Evolutionary conservation across 1,140 invertebrate genomes (phyloP), one percentile per base, ranked within the genome.

Genomic region (Holcopasites calliopsidis): DNA sequence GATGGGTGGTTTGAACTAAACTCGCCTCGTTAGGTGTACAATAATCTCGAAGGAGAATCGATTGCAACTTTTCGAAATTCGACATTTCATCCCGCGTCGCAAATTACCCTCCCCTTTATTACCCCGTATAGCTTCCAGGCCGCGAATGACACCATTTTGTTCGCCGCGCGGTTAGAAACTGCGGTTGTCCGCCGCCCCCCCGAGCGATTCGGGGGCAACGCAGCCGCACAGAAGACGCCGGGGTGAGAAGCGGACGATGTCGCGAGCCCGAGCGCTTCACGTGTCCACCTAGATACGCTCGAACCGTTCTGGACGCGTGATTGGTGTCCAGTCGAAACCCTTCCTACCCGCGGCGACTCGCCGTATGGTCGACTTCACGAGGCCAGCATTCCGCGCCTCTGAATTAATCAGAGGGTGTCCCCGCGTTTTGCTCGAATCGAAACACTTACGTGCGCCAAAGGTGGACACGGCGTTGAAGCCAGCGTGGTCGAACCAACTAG

Each of bases 401-500:
- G 77, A 83, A 83, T 83, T 82, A 83, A 61, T 83, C 75, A 83
- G 52, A 78, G 64, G 64, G 69, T 75, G 69, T 65, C 57, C 73
- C 52, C 33, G 64, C 38, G 44, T 61, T 42, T 79, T 54, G 66
- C 74, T 38, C 80, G 79, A 82, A 81, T 82, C 69, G 79, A 78
- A 82, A 50, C 69, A 26, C 35, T 42, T 58, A n/a, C 11, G 35
- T 23, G 35, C 11, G 28, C n/a, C n/a, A n/a, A n/a, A n/a, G n/a
- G n/a, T n/a, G n/a, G n/a, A n/a, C n/a, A n/a, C n/a, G n/a, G n/a
- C n/a, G n/a, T n/a, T n/a, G n/a, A n/a, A n/a, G n/a, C n/a, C n/a
- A n/a, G n/a, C n/a, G n/a, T n/a, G n/a, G n/a, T n/a, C n/a, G n/a
- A n/a, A n/a, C n/a, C n/a, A n/a, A n/a, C n/a, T n/a, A n/a, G n/a